Evolutionary conservation across 2,888 invertebrate genomes (phyloP), one percentile per base, ranked within the genome.

Genomic region (Tetragonula carbonaria): DNA sequence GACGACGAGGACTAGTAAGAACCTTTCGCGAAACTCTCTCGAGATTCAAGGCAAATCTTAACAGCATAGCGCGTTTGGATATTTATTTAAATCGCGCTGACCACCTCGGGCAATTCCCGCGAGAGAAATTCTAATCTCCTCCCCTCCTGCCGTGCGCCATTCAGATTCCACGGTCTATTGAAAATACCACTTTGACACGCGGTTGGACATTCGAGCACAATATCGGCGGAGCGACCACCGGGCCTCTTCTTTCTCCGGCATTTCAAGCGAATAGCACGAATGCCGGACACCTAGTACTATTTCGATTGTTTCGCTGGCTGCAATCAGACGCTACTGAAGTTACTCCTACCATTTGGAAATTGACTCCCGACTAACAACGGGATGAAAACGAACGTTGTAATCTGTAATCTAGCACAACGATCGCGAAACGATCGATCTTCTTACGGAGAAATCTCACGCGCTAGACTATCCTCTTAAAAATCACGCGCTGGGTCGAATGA

Each of bases 181-280:
- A 92, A 94, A 94, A 94, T 94, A 93, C 94, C 94, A 84, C 90
- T 93, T 94, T 93, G 94, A 93, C 94, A 88, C 83, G 80, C 86
- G 86, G 18, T 21, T 76, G 79, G 84, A 74, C 82, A 74, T 62
- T 67, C 72, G 73, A 59, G 62, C 23, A 87, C 80, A 86, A 88
- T 87, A 83, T 77, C 81, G 73, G 74, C 68, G 78, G 70, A 65
- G n/a, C 66, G 63, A 63, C 74, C 53, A 21, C 72, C 28, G 51
- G 70, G 28, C 55, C 45, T 55, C 84, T 82, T 73, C 71, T 84
- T 84, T 72, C 62, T 16, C 71, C 65, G 88, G 76, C 78, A 67
- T 88, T 86, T 79, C 79, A 79, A 79, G 77, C 63, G 82, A 87
- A 85, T 86, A 80, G 62, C 75, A 75, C 65, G 74, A 80, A 88